A percentile compares a stretch with the other conserved stretches of the same genome.
Evolutionary conservation across 2,113 vertebrate species (phyloP).

Genomic region (Rhynchopsitta pachyrhyncha): DNA sequence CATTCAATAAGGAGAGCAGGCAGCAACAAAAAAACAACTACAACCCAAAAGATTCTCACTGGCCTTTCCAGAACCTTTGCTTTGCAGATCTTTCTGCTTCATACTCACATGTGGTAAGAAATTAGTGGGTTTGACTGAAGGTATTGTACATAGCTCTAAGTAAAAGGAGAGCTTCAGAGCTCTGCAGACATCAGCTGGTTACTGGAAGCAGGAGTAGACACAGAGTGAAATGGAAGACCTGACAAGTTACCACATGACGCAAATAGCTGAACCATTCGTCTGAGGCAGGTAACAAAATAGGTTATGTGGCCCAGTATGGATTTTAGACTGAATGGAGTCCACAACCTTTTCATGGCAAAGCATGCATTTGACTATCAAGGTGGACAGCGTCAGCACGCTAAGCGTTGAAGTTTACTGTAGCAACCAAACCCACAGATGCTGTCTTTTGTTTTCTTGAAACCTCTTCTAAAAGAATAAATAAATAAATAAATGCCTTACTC

Average conservation of each 20-base stretch:
- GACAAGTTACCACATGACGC: neutral
- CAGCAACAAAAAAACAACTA: neutral
- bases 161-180: neutral
- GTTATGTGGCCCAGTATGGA: accelerated
- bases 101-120: neutral
- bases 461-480: neutral
- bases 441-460: constrained; percentile 13
- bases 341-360: neutral
- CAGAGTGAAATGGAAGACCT: neutral
- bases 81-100: neutral
- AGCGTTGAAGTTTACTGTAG: neutral
- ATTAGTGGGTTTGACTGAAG: neutral
- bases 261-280: neutral
- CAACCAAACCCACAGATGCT: neutral
- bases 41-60: neutral
- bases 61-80: neutral
- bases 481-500: constrained; percentile 66
- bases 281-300: neutral
- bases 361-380: neutral
- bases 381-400: neutral
- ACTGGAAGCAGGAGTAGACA: neutral
- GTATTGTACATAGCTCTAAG: neutral
- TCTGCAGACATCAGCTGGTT: neutral
- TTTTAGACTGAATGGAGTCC: neutral
- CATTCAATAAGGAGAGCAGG: neutral